Conservation (phyloP, 2,113 vertebrate species). For the Notechis scutatus region DNA sequence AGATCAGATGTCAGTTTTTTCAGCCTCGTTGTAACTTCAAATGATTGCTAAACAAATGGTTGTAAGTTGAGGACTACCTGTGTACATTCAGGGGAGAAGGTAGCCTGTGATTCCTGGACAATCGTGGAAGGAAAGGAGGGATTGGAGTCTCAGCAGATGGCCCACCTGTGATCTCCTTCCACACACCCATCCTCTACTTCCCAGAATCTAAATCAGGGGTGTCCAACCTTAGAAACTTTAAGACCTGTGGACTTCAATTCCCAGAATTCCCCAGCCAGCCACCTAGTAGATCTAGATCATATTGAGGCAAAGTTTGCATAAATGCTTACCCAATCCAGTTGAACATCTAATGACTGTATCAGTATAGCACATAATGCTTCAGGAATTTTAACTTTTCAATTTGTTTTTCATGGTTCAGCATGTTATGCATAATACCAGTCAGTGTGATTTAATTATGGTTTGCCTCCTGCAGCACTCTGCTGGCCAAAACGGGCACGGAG, state of each 20-base stretch:
- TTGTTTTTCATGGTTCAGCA: neutral
- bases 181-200: neutral
- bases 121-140: neutral
- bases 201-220: neutral
- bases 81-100: neutral
- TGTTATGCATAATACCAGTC: neutral
- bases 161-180: neutral
- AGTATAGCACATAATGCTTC: neutral
- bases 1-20: neutral
- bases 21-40: neutral
- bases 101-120: neutral
- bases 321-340: neutral
- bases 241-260: neutral
- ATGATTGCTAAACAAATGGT: neutral
- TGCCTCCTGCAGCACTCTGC: too few relatives aligned
- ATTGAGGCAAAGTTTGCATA: neutral
- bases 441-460: neutral
- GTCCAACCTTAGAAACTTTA: neutral
- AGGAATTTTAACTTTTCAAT: neutral
- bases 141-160: neutral
- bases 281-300: neutral
- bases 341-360: neutral
- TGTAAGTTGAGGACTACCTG: neutral
- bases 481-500: too few relatives aligned
- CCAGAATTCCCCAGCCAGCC: too few relatives aligned